Evolutionary conservation across 2,797 vertebrate genomes (phyloP), one percentile per base, ranked within the genome.

Genomic region (Petrocephalus sullivani): DNA sequence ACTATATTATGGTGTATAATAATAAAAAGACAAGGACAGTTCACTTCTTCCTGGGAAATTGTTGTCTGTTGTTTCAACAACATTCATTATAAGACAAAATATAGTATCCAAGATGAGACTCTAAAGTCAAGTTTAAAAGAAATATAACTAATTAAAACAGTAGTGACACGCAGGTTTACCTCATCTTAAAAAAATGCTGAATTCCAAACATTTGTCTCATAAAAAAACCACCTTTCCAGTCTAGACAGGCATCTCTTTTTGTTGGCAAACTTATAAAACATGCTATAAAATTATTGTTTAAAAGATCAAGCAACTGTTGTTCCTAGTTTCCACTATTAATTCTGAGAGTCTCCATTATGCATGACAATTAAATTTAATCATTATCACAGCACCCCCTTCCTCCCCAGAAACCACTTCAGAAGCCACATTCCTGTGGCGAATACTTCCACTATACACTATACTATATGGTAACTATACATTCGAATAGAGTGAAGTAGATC

Each of bases 221-320:
- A 95, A 95, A 95, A 89, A 90, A 37, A 89, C 90, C 90, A 89
- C 90, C 90, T 90, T 93, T 95, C 93, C 91, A 94, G 96, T 96
- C 96, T 96, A 95, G 95, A 96, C 95, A 93, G 95, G 94, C 92
- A 92, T 92, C 95, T 95, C 95, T 94, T 94, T 93, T 94, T 95
- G 95, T 94, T 95, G 94, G 94, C 95, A 94, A 95, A 95, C 95
- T 94, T 94, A 94, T 96, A 95, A 96, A 96, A 89, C 87, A 85
- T 41, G 37, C 94, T 91, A 91, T 94, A 93, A 95, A 96, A 91
- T 92, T 92, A 94, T 94, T 94, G 94, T 95, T 94, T 91, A 90
- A 93, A 94, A 93, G 93, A 95, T 95, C 93, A 94, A 94, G 94
- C 92, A 61, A 89, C 92, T 88, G 90, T 81, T 88, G 87, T 91